These are phyloP conservation scores for Drosophila macrospina DNA, from an alignment of 2,888 invertebrate genomes.

Conservation along the genomic window DNA sequence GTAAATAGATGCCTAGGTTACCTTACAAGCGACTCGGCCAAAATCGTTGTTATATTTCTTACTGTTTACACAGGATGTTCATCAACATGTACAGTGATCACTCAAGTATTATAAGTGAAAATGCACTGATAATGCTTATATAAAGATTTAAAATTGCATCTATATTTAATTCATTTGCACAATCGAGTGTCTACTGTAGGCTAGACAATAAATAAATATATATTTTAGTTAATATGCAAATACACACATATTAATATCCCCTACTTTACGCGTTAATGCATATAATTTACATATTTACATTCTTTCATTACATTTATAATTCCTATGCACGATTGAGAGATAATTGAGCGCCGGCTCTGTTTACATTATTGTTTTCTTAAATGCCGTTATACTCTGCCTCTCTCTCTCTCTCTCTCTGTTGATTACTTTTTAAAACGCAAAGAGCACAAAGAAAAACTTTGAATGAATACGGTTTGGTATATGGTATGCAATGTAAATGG, in stretches of 20 bases:
- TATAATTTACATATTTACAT: constrained; percentile 37
- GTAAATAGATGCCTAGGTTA: not conserved
- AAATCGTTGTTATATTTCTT: constrained; percentile 6
- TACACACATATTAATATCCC: constrained; percentile 14
- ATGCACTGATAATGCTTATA: too few relatives aligned
- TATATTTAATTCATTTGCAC: too few relatives aligned
- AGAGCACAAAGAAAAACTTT: constrained; percentile 25
- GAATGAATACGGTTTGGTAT: constrained; percentile 40
- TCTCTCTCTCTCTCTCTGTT: constrained; percentile 4
- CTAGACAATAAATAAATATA: constrained; percentile 1
- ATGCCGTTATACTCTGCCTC: constrained; percentile 26
- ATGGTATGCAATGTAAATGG: constrained; percentile 32
- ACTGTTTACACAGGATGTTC: constrained; percentile 18
- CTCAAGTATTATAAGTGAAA: too few relatives aligned
- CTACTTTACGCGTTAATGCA: not conserved
- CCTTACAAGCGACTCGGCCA: not conserved
- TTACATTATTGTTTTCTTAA: constrained; percentile 28
- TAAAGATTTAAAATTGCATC: not conserved
- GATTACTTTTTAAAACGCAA: constrained; percentile 17
- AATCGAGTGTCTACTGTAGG: not conserved
- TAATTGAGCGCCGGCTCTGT: constrained; percentile 31
- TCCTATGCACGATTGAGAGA: constrained; percentile 8
- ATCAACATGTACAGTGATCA: not conserved
- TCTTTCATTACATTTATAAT: constrained; percentile 21
- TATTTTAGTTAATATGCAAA: not conserved